Base-by-base conservation (phyloP, 2,888 invertebrate species). In the Deilephila porcellus region DNA sequence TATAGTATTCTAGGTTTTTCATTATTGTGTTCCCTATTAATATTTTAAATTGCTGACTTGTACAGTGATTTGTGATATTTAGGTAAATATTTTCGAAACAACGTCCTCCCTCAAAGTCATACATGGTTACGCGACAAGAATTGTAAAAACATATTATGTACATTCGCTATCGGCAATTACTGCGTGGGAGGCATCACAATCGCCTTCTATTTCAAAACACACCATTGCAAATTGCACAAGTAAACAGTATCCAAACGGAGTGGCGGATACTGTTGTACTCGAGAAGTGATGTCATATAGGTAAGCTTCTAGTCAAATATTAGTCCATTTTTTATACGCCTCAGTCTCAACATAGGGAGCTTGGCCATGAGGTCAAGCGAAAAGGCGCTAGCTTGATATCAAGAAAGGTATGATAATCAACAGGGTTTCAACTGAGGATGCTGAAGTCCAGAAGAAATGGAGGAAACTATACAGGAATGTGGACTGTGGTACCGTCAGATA, bases 81-180 rank as follows among this genome's bases (percentile, higher is more conserved):
- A 17, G 1, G 6, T 52, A 52, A 52, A 52, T 17, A 45, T 52
- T 20, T 52, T 5, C 25, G 17, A 67, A 25, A 45, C 67, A 29
- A 6, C 6, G 4, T 63, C 19, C 3, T 34, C 25, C 52, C 52
- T 17, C 62, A 25, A 60, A 60, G n/a, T 19, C 20, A 6, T 52
- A 52, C 67, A 17, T 67, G 17, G 67, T 45, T 45, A 52, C 67
- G 45, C 25, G 67, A 17, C 52, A 25, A 14, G 67, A 77, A 79
- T 76, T 72, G 81, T 81, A 79, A 77, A 79, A 77, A 81, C 81
- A 67, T 67, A 45, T 25, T 25, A 25, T 25, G 25, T 25, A 1
- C 25, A 25, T 25, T 25, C 25, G 67, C 52, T 67, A 67, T 67
- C 67, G 45, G 14, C 52, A 67, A 67, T 45, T 25, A 67, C 8